Percentiles rank a stretch among this genome's conserved stretches.
Evolutionary conservation across 2,113 vertebrate genomes (phyloP).

Genomic region (Nothoprocta pentlandii): DNA sequence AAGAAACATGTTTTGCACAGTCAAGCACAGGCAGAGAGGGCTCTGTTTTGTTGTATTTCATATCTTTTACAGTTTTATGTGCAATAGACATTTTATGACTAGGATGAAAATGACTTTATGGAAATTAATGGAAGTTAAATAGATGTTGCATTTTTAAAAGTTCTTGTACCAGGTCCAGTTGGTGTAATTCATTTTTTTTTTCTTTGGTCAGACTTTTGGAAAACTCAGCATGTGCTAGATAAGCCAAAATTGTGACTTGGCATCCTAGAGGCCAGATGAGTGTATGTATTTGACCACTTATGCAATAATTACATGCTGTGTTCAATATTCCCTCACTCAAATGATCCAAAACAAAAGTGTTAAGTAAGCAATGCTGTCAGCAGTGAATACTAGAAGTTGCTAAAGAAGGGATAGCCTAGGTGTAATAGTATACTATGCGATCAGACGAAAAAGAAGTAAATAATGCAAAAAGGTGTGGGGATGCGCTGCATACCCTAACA

Average conservation of each 20-base stretch:
- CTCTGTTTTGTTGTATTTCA: background rate
- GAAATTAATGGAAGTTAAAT: conserved; percentile 11
- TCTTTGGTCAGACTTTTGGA: background rate
- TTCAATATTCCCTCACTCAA: background rate
- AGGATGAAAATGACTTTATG: background rate
- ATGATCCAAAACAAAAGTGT: background rate
- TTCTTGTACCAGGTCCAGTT: background rate
- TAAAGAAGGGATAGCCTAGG: background rate
- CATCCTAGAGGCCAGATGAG: background rate
- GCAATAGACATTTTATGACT: background rate
- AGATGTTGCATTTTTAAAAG: background rate
- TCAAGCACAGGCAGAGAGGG: background rate
- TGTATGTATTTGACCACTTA: background rate
- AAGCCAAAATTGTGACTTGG: background rate
- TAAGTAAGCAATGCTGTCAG: background rate
- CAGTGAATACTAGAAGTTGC: background rate
- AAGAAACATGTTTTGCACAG: background rate
- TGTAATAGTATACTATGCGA: background rate
- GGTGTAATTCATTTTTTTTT: background rate
- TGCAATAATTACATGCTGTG: background rate
- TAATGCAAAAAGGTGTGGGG: background rate
- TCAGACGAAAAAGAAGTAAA: background rate
- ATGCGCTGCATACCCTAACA: background rate
- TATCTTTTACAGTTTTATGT: background rate
- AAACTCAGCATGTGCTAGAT: background rate